Conservation (phyloP, 2,888 invertebrate species). For the Drosophila formosana region DNA sequence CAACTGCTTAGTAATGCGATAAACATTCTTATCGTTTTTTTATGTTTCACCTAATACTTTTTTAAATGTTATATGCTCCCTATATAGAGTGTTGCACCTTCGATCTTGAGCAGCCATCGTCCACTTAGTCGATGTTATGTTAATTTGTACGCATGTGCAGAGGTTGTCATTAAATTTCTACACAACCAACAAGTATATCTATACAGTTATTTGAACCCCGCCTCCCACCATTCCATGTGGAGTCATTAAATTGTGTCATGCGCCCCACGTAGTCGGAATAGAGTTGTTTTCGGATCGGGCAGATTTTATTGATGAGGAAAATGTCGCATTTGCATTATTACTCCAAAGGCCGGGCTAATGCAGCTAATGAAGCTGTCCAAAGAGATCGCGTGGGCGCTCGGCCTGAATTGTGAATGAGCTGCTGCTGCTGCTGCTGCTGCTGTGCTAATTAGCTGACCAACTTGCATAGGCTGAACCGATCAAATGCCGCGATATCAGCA, state of each 20-base stretch:
- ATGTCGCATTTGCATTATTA: conserved; percentile 61
- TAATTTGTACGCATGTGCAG: conserved; percentile 2
- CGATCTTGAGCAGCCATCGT: not conserved
- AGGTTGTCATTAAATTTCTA: conserved; percentile 1
- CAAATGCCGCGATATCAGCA: not conserved
- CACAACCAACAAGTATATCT: not conserved
- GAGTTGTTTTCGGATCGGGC: not conserved
- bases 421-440: not conserved
- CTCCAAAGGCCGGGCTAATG: conserved; percentile 6
- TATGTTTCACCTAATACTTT: too few species aligned
- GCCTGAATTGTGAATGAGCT: conserved; percentile 41
- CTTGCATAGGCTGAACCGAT: not conserved
- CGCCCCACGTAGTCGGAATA: conserved; percentile 8
- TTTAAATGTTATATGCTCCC: too few species aligned
- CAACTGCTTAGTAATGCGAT: too few species aligned
- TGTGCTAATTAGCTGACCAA: conserved; percentile 23
- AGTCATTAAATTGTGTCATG: not conserved
- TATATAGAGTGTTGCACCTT: too few species aligned
- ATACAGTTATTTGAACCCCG: not conserved
- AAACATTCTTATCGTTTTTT: too few species aligned
- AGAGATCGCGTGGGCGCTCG: conserved; percentile 34
- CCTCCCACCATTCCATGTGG: not conserved
- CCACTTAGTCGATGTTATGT: not conserved
- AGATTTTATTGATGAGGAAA: conserved; percentile 52
- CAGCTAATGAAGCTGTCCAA: conserved; percentile 56